phyloP scores from a whole-genome alignment of 2,113 vertebrate genomes.

The Bubalus kerabau region DNA sequence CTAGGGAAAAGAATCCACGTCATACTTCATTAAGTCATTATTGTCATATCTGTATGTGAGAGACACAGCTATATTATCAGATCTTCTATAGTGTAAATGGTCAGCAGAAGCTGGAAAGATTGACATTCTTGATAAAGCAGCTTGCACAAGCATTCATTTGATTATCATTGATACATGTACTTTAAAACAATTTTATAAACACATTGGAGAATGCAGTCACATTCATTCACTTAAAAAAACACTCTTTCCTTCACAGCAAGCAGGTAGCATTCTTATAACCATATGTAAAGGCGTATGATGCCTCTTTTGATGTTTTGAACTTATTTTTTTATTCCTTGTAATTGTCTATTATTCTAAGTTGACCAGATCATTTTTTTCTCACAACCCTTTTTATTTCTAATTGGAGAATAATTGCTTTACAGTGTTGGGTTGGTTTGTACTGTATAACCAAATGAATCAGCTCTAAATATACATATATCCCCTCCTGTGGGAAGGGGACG shows the following conservation, averaged over 20 bases:
- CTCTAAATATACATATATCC: neutral
- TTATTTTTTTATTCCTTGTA: neutral
- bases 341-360: neutral
- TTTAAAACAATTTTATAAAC: neutral
- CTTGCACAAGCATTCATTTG: neutral
- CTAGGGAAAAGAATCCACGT: neutral
- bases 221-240: constrained; percentile 15
- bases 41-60: neutral
- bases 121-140: neutral
- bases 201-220: neutral
- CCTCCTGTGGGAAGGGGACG: neutral
- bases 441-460: neutral
- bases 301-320: neutral
- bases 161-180: neutral
- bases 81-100: neutral
- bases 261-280: neutral
- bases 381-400: neutral
- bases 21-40: neutral
- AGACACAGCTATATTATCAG: neutral
- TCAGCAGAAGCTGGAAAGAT: neutral
- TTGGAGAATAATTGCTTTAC: neutral
- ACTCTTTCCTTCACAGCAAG: neutral
- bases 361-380: neutral
- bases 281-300: neutral
- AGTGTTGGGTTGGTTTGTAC: neutral